Percentiles rank a stretch among this genome's conserved stretches.
phyloP scores from a whole-genome alignment of 1,140 invertebrate genomes.

The Drosophila jambulina region DNA sequence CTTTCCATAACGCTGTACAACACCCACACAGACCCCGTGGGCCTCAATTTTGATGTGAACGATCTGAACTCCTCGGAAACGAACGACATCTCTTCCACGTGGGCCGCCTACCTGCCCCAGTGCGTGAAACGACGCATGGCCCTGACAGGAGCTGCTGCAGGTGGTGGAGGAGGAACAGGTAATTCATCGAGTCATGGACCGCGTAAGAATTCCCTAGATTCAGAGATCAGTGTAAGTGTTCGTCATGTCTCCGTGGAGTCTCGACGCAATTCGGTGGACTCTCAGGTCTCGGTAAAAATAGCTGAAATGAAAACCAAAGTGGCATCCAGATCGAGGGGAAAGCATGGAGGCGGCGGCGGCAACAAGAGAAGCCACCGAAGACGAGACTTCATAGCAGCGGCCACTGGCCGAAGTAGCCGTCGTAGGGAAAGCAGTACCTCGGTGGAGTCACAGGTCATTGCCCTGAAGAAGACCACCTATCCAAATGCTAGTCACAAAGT shows the following conservation, averaged over 20 bases:
- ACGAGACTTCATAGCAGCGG: conserved; percentile 85
- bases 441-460: conserved; percentile 90
- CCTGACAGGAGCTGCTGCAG: conserved; percentile 87
- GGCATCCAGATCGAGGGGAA: conserved; percentile 85
- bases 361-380: conserved; percentile 83
- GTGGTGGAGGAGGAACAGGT: conserved; percentile 86
- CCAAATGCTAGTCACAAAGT: conserved; percentile 82
- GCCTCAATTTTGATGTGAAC: conserved; percentile 92
- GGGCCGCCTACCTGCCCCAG: conserved; percentile 94
- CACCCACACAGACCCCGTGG: conserved; percentile 95
- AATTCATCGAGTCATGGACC: conserved; percentile 87
- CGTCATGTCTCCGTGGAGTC: conserved; percentile 93
- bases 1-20: conserved; percentile 94
- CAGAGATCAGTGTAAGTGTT: conserved; percentile 92
- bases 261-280: conserved; percentile 92
- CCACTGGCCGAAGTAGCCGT: conserved; percentile 80
- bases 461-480: conserved; percentile 83
- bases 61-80: conserved; percentile 91
- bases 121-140: conserved; percentile 93
- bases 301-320: conserved; percentile 92
- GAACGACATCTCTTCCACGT: conserved; percentile 92
- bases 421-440: conserved; percentile 91
- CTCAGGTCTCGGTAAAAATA: conserved; percentile 92
- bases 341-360: conserved; percentile 79
- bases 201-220: conserved; percentile 89